Evolutionary conservation across 2,888 invertebrate genomes (phyloP), one percentile per base, ranked within the genome.

Genomic region (Rotaria macrura): DNA sequence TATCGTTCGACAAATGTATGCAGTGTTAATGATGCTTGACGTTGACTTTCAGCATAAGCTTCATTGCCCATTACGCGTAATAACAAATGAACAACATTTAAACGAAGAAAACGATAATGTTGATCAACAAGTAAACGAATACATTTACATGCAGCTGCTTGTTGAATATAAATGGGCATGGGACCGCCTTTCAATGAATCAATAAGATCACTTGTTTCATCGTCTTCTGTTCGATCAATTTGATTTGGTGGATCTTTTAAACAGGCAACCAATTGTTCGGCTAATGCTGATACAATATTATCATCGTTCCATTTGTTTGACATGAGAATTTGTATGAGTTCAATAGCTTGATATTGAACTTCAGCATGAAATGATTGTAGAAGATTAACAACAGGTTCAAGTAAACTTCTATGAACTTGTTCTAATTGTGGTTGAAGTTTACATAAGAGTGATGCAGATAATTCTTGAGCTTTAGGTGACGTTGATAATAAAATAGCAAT

Each of bases 331-430:
- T 90, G 90, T 65, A 91, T 89, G 83, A 91, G 87, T 86, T 90
- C 90, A 87, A 91, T 89, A 3, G 90, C 91, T 89, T 91, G 91
- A 89, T 90, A 91, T 87, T 91, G 91, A 2, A 91, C 91, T 87
- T 91, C 91, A 20, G 91, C 87, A 87, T 91, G 91, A 49, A 91
- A 87, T 23, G 90, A 90, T 85, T 89, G 89, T 87, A 91, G 87
- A 20, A 91, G 87, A 85, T 88, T 89, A 49, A 91, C 88, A 57
- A 91, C 87, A 29, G 91, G 90, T 74, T 91, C 90, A n/a, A 90
- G 89, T 79, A 91, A 89, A 74, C 88, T 89, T 34, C 89, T 89
- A 87, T 90, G 89, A 12, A 90, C 89, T 85, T 88, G 87, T 83
- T 88, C 89, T 23, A 90, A 89, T 86, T 90, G 89, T 25, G 90